phyloP scores from a whole-genome alignment of 1,140 invertebrate genomes.

The Lepidostoma basale region DNA sequence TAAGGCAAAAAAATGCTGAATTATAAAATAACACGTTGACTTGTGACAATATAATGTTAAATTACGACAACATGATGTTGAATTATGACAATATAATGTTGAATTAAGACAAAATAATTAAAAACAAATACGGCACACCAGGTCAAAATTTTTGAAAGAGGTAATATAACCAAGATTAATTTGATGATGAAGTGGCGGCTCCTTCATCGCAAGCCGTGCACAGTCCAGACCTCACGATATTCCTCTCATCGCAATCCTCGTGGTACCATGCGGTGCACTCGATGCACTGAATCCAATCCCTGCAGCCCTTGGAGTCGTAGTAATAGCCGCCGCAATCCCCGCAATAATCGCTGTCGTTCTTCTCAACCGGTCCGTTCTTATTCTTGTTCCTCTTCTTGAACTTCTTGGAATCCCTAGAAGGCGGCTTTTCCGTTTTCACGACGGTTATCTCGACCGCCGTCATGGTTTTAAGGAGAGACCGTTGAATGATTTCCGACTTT shows the following conservation, averaged over 20 bases:
- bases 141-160: too few species aligned
- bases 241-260: constrained; percentile 23
- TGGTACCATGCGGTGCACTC: constrained; percentile 24
- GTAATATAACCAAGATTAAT: background rate
- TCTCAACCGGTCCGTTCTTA: background rate
- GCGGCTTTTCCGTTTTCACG: background rate
- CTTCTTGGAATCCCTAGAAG: constrained; percentile 6
- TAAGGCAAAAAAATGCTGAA: too few species aligned
- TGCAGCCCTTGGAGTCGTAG: constrained; percentile 23
- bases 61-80: too few species aligned
- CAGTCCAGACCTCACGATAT: constrained; percentile 25
- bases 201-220: constrained; percentile 17
- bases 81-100: too few species aligned
- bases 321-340: constrained; percentile 21
- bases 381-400: background rate
- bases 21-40: too few species aligned
- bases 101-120: background rate
- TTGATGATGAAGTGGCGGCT: background rate
- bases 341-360: constrained; percentile 19
- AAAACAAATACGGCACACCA: too few species aligned
- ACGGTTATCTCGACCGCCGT: background rate
- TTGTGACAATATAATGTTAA: too few species aligned
- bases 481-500: constrained; percentile 21
- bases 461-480: constrained; percentile 6
- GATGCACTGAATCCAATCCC: constrained; percentile 25